Evolutionary conservation across 2,888 invertebrate genomes (phyloP), one percentile per base, ranked within the genome.

Genomic region (Cistogaster globosa): DNA sequence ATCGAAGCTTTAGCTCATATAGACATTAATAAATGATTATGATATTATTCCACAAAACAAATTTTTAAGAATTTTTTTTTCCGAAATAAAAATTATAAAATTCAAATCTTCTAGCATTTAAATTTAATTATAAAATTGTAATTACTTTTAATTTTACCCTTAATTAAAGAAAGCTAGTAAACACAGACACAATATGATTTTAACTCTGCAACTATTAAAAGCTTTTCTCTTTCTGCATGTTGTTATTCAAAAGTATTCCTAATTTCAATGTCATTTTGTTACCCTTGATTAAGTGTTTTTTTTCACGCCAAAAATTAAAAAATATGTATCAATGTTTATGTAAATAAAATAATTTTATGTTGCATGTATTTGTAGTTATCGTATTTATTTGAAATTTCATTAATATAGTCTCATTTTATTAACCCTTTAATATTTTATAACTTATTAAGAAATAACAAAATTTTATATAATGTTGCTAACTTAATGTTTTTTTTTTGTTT

Each of bases 401-500:
- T 42, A 51, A 58, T 38, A 22, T 51, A 38, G 2, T 12, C 26
- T 68, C 78, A 68, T 79, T 32, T 74, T 63, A 51, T 65, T 77
- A 77, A 76, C 42, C 79, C 74, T 58, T 75, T 22, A 57, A 72
- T 67, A 71, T 65, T 51, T 48, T 51, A 65, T 20, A 58, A 72
- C 45, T 53, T 58, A 18, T 62, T 20, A 18, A 65, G 65, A 62
- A 71, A 36, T 22, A 71, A 55, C 58, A 63, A 72, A 80, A 53
- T 74, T 74, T 84, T 78, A 83, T 76, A 83, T 80, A 86, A 80
- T 89, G 89, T 91, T 91, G 92, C 91, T 92, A 92, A 92, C 91
- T 91, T 89, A 91, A 91, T 92, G 90, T 92, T 91, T 92, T 88
- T 87, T 89, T 88, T 89, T 90, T 90, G 88, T 88, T 89, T 90